Evolutionary conservation across 2,888 invertebrate species (phyloP).

Genomic region (Platycheirus rosarum): DNA sequence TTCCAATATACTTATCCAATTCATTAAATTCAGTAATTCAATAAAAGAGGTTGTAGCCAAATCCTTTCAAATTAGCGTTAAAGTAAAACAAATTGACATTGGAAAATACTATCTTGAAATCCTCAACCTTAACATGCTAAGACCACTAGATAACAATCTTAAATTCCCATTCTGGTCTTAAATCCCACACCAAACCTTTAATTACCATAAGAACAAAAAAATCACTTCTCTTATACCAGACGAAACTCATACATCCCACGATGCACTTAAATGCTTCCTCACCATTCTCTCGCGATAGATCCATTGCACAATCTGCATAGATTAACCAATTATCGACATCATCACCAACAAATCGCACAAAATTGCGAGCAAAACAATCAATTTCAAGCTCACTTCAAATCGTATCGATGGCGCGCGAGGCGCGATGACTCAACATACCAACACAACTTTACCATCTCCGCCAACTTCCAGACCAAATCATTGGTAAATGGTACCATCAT

Average conservation of each 20-base stretch:
- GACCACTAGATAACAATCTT: too few species aligned
- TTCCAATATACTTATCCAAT: too few species aligned
- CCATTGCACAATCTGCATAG: constrained; percentile 39
- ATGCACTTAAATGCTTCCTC: constrained; percentile 42
- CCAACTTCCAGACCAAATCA: constrained; percentile 43
- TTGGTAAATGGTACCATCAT: constrained; percentile 64
- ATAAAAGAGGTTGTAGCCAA: too few species aligned
- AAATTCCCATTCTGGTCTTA: too few species aligned
- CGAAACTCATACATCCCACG: constrained; percentile 66
- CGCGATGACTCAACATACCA: constrained; percentile 3
- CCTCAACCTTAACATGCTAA: too few species aligned
- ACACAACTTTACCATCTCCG: constrained; percentile 20
- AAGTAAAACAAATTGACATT: too few species aligned
- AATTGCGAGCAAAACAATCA: constrained; percentile 46
- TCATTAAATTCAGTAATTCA: too few species aligned
- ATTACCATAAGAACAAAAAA: constrained; percentile 47
- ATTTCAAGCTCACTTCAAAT: constrained; percentile 48
- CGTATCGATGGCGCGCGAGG: not conserved
- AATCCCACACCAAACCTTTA: constrained; percentile 42
- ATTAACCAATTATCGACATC: constrained; percentile 61
- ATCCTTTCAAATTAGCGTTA: too few species aligned
- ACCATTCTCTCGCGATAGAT: constrained; percentile 22
- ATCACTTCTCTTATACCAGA: constrained; percentile 56
- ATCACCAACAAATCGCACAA: constrained; percentile 43
- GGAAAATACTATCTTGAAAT: too few species aligned